These are phyloP conservation scores for Rotaria macrura DNA, from an alignment of 2,888 invertebrate genomes.

Conservation along the genomic window DNA sequence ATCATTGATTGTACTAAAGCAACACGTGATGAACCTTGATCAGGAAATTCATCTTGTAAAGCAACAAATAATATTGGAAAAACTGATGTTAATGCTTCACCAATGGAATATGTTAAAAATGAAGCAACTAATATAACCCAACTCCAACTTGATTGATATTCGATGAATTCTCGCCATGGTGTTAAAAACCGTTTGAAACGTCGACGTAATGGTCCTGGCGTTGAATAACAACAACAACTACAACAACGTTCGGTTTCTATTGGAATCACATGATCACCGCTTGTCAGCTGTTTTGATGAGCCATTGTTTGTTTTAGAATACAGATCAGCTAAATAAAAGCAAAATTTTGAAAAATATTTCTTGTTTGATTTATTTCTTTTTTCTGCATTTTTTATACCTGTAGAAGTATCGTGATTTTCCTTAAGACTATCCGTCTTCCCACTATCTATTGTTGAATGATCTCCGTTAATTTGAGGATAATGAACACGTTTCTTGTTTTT, in stretches of 20 bases:
- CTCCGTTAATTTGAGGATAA: neutral
- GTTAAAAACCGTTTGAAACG: neutral
- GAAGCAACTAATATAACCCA: conserved; percentile 27
- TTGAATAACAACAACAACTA: conserved; percentile 9
- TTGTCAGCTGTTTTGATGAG: neutral
- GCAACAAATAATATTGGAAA: conserved; percentile 31
- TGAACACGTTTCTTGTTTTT: neutral
- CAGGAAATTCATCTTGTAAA: conserved; percentile 20
- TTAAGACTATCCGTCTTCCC: neutral
- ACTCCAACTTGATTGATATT: conserved; percentile 14
- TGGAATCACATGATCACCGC: neutral
- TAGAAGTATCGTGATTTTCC: neutral
- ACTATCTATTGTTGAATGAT: neutral
- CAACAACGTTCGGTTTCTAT: neutral
- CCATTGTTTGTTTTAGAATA: neutral
- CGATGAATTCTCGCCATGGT: neutral
- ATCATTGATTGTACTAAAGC: conserved; percentile 28
- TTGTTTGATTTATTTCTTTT: neutral
- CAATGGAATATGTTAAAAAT: conserved; percentile 28
- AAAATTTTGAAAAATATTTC: neutral
- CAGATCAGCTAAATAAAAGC: neutral
- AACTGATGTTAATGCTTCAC: conserved; percentile 22
- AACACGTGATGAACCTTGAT: conserved; percentile 23
- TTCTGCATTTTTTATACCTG: neutral
- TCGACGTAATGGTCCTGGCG: neutral